phyloP scores from a whole-genome alignment of 2,113 vertebrate species.

The Rhineura floridana region DNA sequence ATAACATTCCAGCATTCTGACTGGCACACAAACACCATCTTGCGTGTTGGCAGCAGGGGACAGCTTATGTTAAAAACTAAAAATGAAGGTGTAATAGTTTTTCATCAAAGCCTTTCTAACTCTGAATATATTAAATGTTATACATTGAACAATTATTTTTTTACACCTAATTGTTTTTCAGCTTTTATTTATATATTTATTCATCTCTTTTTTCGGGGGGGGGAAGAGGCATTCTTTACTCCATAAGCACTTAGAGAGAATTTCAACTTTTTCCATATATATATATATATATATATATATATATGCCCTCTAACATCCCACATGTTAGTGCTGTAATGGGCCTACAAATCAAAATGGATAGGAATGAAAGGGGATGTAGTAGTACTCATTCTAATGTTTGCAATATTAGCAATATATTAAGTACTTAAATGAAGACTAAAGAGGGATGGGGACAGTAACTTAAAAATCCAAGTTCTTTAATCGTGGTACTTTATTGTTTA shows the following conservation, averaged over 20 bases:
- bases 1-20: conserved; percentile 65
- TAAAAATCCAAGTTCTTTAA: background rate
- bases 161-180: background rate
- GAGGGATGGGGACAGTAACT: background rate
- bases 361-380: background rate
- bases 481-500: background rate
- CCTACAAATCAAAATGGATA: background rate
- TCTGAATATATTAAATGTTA: conserved; percentile 18
- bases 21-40: conserved; percentile 55
- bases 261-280: background rate
- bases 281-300: too few species aligned
- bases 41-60: background rate
- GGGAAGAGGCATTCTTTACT: background rate
- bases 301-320: background rate
- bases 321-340: background rate
- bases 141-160: background rate
- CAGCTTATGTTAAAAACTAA: conserved; percentile 18
- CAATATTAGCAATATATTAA: background rate
- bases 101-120: background rate
- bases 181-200: background rate
- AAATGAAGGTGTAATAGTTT: background rate
- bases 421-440: background rate
- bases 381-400: background rate
- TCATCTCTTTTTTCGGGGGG: too few species aligned
- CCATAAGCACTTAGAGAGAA: background rate